These are phyloP conservation scores for Menidia beryllina DNA, from an alignment of 2,113 vertebrate species.

Conservation along the genomic window DNA sequence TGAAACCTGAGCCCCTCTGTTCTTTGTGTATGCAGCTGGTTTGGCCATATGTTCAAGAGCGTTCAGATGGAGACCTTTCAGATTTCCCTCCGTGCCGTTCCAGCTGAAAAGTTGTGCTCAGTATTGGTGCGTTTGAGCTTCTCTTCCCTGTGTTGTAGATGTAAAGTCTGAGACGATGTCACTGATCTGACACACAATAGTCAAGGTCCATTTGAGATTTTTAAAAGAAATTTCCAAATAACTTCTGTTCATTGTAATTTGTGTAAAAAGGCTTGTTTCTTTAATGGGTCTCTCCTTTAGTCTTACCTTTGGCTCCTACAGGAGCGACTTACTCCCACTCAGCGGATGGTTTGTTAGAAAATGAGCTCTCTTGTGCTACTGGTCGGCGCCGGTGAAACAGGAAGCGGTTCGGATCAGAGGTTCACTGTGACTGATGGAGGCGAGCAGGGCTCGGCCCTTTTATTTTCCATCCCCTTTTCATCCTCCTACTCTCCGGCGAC, in stretches of 20 bases:
- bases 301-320: too few relatives aligned
- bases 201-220: too few relatives aligned
- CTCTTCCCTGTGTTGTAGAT: too few relatives aligned
- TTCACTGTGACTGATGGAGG: constrained; percentile 16
- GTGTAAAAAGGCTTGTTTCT: too few relatives aligned
- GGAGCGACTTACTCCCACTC: neutral
- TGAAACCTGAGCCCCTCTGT: constrained; percentile 1
- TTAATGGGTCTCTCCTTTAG: too few relatives aligned
- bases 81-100: neutral
- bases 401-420: constrained; percentile 33
- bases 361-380: constrained; percentile 23
- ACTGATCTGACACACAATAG: too few relatives aligned
- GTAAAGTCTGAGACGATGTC: too few relatives aligned
- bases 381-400: constrained; percentile 27
- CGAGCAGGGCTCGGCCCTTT: rapidly evolving
- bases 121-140: too few relatives aligned
- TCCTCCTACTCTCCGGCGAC: constrained; percentile 12
- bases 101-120: neutral
- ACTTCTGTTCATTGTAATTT: too few relatives aligned
- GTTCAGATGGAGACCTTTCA: too few relatives aligned
- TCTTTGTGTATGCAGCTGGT: neutral
- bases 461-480: constrained; percentile 4
- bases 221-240: neutral
- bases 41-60: too few relatives aligned
- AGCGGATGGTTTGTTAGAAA: constrained; percentile 41